Conservation (phyloP, 2,888 invertebrate genomes). For the Dasypolia templi region DNA sequence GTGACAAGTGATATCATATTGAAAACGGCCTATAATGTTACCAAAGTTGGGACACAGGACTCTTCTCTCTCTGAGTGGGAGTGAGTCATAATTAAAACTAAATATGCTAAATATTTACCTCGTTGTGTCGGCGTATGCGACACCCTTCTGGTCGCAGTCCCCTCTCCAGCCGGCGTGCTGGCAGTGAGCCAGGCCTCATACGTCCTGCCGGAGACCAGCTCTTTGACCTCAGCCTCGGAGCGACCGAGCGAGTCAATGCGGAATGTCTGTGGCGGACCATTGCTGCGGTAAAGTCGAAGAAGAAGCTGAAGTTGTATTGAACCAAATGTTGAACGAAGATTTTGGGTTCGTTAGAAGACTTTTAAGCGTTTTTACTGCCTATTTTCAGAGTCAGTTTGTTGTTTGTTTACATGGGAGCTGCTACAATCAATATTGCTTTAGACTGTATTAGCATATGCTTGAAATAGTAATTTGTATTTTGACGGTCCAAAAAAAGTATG, state of each 20-base stretch:
- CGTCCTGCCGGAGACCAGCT: slow-evolving; percentile 82
- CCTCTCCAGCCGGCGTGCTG: slow-evolving; percentile 91
- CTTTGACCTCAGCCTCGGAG: slow-evolving; percentile 77
- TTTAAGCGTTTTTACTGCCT: too few relatives aligned
- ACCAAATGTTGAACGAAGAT: too few relatives aligned
- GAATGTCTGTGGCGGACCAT: slow-evolving; percentile 79
- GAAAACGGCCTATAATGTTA: too few relatives aligned
- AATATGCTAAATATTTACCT: slow-evolving; percentile 74
- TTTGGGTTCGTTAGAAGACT: too few relatives aligned
- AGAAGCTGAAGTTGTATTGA: background rate
- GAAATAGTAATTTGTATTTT: too few relatives aligned
- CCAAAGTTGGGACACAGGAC: too few relatives aligned
- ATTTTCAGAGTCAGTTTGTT: too few relatives aligned
- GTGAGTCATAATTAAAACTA: background rate
- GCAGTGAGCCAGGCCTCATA: slow-evolving; percentile 92
- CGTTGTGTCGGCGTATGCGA: slow-evolving; percentile 87
- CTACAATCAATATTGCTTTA: too few relatives aligned
- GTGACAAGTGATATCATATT: background rate
- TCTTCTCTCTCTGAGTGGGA: too few relatives aligned
- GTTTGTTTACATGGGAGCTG: too few relatives aligned
- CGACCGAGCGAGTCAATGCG: slow-evolving; percentile 75
- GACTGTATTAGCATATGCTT: too few relatives aligned
- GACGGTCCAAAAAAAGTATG: too few relatives aligned
- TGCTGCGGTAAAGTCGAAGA: slow-evolving; percentile 70
- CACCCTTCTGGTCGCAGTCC: slow-evolving; percentile 82